phyloP scores from a whole-genome alignment of 2,888 invertebrate species.

The Drosophila mayaguana region DNA sequence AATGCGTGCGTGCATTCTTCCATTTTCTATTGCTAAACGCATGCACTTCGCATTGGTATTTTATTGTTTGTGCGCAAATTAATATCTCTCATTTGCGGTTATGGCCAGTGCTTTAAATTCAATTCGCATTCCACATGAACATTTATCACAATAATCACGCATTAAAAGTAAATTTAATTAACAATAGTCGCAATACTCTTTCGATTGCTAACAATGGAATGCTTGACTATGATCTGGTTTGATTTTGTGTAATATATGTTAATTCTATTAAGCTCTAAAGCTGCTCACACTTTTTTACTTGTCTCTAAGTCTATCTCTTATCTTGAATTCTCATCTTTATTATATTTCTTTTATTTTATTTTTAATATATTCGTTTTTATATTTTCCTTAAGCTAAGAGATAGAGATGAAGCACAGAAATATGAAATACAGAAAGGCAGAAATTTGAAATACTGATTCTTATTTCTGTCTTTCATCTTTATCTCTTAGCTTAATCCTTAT shows the following conservation, averaged over 20 bases:
- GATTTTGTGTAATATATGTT: background rate
- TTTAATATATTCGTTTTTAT: too few species aligned
- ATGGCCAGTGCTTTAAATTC: slow-evolving; percentile 50
- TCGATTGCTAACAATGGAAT: background rate
- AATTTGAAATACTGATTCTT: too few species aligned
- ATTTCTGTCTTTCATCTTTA: too few species aligned
- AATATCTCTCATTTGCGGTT: slow-evolving; percentile 66
- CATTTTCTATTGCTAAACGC: slow-evolving; percentile 4
- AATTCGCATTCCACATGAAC: slow-evolving; percentile 42
- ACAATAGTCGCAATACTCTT: slow-evolving; percentile 29
- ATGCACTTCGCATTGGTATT: slow-evolving; percentile 22
- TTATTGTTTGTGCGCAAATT: slow-evolving; percentile 57
- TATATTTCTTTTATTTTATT: too few species aligned
- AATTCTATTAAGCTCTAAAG: too few species aligned
- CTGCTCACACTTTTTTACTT: too few species aligned
- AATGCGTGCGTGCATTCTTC: slow-evolving; percentile 7
- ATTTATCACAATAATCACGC: slow-evolving; percentile 38
- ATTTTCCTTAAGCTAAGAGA: too few species aligned
- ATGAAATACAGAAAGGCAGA: too few species aligned
- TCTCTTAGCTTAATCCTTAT: too few species aligned
- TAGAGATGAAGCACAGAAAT: too few species aligned
- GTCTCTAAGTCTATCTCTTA: too few species aligned
- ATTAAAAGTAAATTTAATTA: slow-evolving; percentile 40
- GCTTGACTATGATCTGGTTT: background rate
- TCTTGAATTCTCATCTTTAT: too few species aligned